Evolutionary conservation across 2,797 vertebrate species (phyloP), one percentile per base, ranked within the genome.

Genomic region (Microcaecilia unicolor): DNA sequence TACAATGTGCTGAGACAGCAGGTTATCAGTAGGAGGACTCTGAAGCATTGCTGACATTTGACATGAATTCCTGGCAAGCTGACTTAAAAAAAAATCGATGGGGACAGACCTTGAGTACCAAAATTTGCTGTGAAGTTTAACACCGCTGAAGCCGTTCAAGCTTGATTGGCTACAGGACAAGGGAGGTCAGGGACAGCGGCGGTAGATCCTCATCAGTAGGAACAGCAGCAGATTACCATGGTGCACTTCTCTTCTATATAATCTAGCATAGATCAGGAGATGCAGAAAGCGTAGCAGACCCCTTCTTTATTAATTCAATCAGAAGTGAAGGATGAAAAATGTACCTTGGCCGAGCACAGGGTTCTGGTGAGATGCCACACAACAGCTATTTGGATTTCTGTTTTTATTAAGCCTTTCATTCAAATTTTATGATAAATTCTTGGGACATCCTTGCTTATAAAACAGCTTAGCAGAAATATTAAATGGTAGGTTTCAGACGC

Each of bases 1-100:
- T 29, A 10, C 3, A 20, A 54, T 55, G 52, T 75, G 76, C 78
- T 79, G 74, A 80, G 73, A 34, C 67, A 67, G 74, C 73, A 76
- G 58, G 51, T 68, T 64, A 63, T 64, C 47, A 1, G 2, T 44
- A 58, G n/a, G 71, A n/a, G 53, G 62, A 38, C 64, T 65, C 65
- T 64, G 61, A 66, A 65, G 62, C 48, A 61, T n/a, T 60, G 41
- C 69, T 66, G 67, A 74, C 69, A 67, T 71, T 64, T 74, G 72
- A 77, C 72, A 72, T 64, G 64, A 64, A 64, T 70, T 72, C 60
- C 65, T 74, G 66, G 62, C 60, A 66, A 39, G 51, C 61, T 66
- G 60, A 67, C 61, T 70, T 61, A 44, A 64, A 51, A 52, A 58
- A 68, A 36, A 68, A 75, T 70, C 61, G 27, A 71, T 64, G 55